A percentile compares a stretch with the other conserved stretches of the same genome.
Conservation (phyloP, 2,797 vertebrate species). For the Artibeus jamaicensis region DNA sequence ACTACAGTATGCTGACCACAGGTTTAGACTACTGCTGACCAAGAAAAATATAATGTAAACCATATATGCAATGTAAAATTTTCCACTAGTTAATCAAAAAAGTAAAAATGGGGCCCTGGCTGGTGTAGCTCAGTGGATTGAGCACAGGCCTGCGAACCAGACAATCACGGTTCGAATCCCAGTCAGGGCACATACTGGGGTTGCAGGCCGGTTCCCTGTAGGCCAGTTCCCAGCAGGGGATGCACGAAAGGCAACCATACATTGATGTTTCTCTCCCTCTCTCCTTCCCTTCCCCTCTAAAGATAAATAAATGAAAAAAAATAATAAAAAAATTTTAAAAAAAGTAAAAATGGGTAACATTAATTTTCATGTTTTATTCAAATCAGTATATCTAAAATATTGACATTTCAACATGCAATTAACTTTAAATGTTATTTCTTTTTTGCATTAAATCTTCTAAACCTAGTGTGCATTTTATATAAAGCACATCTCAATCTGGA, state of each 20-base stretch:
- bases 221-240: too few species aligned
- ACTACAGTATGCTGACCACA: background rate
- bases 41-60: constrained; percentile 22
- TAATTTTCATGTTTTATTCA: constrained; percentile 26
- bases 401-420: background rate
- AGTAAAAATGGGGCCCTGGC: background rate
- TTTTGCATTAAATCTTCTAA: background rate
- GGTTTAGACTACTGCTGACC: background rate
- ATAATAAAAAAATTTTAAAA: too few species aligned
- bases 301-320: too few species aligned
- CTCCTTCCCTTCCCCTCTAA: too few species aligned
- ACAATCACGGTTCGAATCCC: too few species aligned
- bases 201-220: too few species aligned
- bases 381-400: background rate
- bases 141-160: too few species aligned
- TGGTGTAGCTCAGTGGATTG: too few species aligned
- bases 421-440: background rate
- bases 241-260: too few species aligned
- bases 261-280: too few species aligned
- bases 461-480: constrained; percentile 1
- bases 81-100: background rate
- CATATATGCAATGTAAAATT: constrained; percentile 12
- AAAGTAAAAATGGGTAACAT: background rate
- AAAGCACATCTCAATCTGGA: constrained; percentile 19
- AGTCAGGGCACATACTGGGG: too few species aligned